Conservation (phyloP, 2,113 vertebrate genomes). For the Motacilla alba region DNA sequence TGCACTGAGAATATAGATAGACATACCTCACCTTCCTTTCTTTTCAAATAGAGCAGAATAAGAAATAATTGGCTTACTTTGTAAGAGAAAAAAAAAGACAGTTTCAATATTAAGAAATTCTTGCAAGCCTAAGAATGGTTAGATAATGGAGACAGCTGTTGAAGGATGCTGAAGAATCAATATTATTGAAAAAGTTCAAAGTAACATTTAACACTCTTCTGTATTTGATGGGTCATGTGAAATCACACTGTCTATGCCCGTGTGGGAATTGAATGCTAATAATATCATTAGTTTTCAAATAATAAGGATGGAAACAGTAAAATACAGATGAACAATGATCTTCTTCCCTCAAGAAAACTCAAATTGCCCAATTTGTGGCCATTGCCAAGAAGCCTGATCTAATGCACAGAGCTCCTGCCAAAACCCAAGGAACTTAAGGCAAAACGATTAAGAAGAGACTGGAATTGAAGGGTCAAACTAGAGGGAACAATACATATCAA, state of each 20-base stretch:
- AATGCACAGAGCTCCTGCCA: not conserved
- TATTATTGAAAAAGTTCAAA: constrained; percentile 14
- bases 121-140: not conserved
- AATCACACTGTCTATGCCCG: not conserved
- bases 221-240: not conserved
- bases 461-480: not conserved
- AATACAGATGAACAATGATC: not conserved
- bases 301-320: not conserved
- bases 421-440: rapidly evolving
- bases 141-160: not conserved
- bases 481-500: not conserved
- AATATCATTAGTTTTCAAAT: not conserved
- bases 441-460: rapidly evolving
- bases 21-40: not conserved
- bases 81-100: not conserved
- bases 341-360: not conserved
- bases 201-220: not conserved
- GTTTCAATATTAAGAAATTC: not conserved
- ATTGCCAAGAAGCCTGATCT: not conserved
- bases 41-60: not conserved
- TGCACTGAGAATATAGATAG: not conserved
- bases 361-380: not conserved
- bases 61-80: constrained; percentile 31
- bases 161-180: not conserved
- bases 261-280: not conserved